phyloP scores from a whole-genome alignment of 1,140 invertebrate species.

The Antheraea pernyi region DNA sequence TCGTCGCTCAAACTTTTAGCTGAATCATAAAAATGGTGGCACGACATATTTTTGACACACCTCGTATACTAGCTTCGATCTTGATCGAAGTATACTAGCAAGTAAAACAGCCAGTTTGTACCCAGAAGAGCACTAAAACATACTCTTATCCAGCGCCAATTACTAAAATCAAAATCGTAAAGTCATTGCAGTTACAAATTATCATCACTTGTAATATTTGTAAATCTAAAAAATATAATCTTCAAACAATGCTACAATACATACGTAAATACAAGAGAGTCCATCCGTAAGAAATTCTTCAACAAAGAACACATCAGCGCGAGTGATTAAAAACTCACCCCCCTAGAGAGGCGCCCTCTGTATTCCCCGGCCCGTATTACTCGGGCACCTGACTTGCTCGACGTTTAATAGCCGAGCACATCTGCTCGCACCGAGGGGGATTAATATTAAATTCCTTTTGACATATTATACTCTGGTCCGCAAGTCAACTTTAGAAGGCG shows the following conservation, averaged over 20 bases:
- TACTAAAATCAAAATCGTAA: too few relatives aligned
- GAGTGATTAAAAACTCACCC: conserved; percentile 9
- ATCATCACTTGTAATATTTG: background rate
- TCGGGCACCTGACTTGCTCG: conserved; percentile 53
- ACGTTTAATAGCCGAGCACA: conserved; percentile 3
- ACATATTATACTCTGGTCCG: conserved; percentile 41
- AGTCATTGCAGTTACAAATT: background rate
- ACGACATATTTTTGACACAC: too few relatives aligned
- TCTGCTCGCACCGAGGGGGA: conserved; percentile 41
- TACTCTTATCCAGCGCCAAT: too few relatives aligned
- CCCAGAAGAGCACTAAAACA: too few relatives aligned
- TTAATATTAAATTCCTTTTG: conserved; percentile 64
- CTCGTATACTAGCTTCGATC: too few relatives aligned
- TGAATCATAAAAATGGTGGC: too few relatives aligned
- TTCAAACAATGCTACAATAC: background rate
- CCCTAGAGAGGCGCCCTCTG: background rate
- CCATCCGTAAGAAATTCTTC: background rate
- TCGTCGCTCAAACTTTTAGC: too few relatives aligned
- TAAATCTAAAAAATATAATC: background rate
- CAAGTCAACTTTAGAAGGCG: conserved; percentile 17
- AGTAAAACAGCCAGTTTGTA: too few relatives aligned
- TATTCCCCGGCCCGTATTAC: conserved; percentile 31
- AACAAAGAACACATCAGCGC: conserved; percentile 1
- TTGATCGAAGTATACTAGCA: too few relatives aligned
- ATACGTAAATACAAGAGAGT: background rate